phyloP scores from a whole-genome alignment of 2,888 invertebrate species.

The Apeira syringaria region DNA sequence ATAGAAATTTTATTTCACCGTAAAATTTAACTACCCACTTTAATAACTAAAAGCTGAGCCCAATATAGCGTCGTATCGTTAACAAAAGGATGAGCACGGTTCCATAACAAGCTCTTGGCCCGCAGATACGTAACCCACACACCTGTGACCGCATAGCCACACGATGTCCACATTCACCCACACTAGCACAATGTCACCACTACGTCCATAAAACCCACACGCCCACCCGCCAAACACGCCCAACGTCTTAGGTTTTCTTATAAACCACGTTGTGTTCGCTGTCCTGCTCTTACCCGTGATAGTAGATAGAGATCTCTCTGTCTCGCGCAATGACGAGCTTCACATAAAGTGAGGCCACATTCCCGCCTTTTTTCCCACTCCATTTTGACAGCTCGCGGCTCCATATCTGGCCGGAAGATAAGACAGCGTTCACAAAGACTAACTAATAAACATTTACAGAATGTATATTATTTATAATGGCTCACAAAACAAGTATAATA shows the following conservation, averaged over 20 bases:
- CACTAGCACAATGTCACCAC: conserved; percentile 52
- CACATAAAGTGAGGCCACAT: conserved; percentile 83
- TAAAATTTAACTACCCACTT: conserved; percentile 77
- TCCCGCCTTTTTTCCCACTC: conserved; percentile 85
- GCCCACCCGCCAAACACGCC: conserved; percentile 83
- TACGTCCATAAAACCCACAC: conserved; percentile 71
- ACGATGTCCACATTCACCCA: conserved; percentile 48
- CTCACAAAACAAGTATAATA: too few relatives aligned
- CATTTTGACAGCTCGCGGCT: conserved; percentile 84
- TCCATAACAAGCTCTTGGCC: conserved; percentile 44
- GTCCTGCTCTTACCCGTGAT: conserved; percentile 55
- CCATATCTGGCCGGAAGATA: conserved; percentile 81
- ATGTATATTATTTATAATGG: too few relatives aligned
- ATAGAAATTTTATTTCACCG: conserved; percentile 71
- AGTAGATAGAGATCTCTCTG: conserved; percentile 47
- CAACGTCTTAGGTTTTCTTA: conserved; percentile 84
- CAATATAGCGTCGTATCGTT: conserved; percentile 77
- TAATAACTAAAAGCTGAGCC: conserved; percentile 78
- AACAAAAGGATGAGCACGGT: conserved; percentile 75
- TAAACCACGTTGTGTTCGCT: conserved; percentile 80
- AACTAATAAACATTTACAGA: conserved; percentile 6
- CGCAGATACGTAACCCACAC: conserved; percentile 52
- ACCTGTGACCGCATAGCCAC: conserved; percentile 60
- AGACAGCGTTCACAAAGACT: conserved; percentile 71
- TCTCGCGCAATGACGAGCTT: conserved; percentile 80